phyloP scores from a whole-genome alignment of 1,140 invertebrate species.

The Nasonia longicornis region DNA sequence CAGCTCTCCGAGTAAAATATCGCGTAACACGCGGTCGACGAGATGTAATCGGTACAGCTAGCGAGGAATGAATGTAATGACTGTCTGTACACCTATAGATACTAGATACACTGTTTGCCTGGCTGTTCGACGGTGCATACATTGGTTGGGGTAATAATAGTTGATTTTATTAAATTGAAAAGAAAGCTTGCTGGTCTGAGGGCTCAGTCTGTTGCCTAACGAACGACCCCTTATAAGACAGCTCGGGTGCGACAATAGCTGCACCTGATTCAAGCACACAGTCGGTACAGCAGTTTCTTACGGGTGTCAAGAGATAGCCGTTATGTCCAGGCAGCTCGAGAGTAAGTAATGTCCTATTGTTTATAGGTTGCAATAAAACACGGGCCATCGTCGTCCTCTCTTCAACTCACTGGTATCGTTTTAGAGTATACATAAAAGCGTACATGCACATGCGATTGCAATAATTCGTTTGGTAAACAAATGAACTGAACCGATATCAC shows the following conservation, averaged over 20 bases:
- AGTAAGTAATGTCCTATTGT: slow-evolving; percentile 58
- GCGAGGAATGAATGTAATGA: no score
- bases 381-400: neutral
- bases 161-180: no score
- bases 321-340: slow-evolving; percentile 35
- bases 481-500: no score
- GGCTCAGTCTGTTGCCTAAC: no score
- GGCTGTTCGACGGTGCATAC: no score
- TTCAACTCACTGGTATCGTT: no score
- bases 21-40: neutral
- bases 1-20: neutral
- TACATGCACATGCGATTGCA: neutral
- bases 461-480: slow-evolving; percentile 38
- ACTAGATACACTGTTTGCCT: no score
- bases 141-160: no score
- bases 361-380: slow-evolving; percentile 59
- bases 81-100: no score
- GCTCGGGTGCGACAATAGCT: slow-evolving; percentile 1
- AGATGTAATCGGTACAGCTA: slow-evolving; percentile 6
- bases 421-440: neutral
- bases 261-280: slow-evolving; percentile 35
- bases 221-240: neutral
- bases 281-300: neutral
- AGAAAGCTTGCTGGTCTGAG: no score
- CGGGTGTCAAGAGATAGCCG: slow-evolving; percentile 33